A percentile compares a stretch with the other conserved stretches of the same genome.
phyloP scores from a whole-genome alignment of 2,888 invertebrate genomes.

The Sisyra nigra region DNA sequence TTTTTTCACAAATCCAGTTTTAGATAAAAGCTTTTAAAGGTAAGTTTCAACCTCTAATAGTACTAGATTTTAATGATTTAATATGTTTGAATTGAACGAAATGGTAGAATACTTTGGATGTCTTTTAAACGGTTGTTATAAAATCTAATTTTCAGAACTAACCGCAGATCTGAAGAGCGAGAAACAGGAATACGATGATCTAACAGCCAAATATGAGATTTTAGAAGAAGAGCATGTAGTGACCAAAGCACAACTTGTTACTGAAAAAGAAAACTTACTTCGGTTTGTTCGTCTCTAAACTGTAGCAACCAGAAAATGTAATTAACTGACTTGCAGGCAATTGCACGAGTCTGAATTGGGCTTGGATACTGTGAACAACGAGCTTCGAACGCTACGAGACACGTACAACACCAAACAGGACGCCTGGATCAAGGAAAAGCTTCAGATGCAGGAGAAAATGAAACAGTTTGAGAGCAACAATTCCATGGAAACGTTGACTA shows the following conservation, averaged over 20 bases:
- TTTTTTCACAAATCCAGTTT: too few relatives aligned
- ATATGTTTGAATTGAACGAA: too few relatives aligned
- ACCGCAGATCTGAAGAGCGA: conserved; percentile 50
- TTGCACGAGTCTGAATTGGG: conserved; percentile 43
- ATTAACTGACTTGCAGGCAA: conserved; percentile 33
- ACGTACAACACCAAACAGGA: conserved; percentile 46
- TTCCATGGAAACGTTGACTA: conserved; percentile 18
- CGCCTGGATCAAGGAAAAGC: conserved; percentile 57
- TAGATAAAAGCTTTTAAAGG: too few relatives aligned
- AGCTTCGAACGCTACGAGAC: conserved; percentile 47
- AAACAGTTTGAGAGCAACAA: conserved; percentile 25
- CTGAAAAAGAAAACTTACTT: conserved; percentile 53
- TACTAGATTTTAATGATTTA: too few relatives aligned
- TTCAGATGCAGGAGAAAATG: conserved; percentile 41
- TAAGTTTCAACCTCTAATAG: too few relatives aligned
- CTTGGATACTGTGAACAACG: conserved; percentile 38
- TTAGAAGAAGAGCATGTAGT: conserved; percentile 73
- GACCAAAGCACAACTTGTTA: conserved; percentile 63
- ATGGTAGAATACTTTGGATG: too few relatives aligned
- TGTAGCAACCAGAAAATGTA: neutral
- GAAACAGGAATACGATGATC: conserved; percentile 58
- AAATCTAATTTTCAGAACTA: conserved; percentile 33
- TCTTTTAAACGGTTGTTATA: neutral
- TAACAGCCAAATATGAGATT: conserved; percentile 68
- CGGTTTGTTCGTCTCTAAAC: too few relatives aligned